Evolutionary conservation across 2,888 invertebrate genomes (phyloP).

Genomic region (Ichneumon xanthorius): DNA sequence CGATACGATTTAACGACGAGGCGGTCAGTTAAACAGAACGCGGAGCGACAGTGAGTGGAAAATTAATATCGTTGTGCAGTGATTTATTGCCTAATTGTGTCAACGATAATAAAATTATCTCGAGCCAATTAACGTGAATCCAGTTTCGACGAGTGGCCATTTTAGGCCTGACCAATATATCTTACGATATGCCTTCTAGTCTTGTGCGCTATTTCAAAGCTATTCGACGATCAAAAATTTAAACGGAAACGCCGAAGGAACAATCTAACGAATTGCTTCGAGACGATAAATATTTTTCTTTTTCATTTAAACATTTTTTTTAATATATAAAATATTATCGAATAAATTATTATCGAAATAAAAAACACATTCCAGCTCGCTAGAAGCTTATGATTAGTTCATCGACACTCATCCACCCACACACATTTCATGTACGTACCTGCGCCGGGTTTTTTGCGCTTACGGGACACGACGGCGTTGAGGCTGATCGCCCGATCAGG

Average conservation of each 20-base stretch:
- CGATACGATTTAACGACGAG: background rate
- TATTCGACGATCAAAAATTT: conserved; percentile 30
- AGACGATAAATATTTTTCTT: background rate
- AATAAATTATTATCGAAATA: conserved; percentile 18
- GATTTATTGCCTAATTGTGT: background rate
- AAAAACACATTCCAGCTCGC: conserved; percentile 52
- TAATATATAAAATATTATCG: background rate
- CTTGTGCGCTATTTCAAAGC: conserved; percentile 55
- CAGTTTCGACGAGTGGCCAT: background rate
- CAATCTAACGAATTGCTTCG: conserved; percentile 20
- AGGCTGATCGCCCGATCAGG: conserved; percentile 74
- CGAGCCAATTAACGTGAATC: background rate
- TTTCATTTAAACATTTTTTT: background rate
- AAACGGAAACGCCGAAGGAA: conserved; percentile 14
- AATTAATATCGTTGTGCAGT: conserved; percentile 8
- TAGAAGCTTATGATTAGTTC: background rate
- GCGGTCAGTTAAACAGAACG: background rate
- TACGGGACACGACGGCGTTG: conserved; percentile 86
- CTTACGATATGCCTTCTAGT: conserved; percentile 24
- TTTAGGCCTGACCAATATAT: conserved; percentile 20
- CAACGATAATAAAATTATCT: background rate
- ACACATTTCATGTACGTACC: conserved; percentile 84
- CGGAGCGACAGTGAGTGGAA: background rate
- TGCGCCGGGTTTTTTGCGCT: conserved; percentile 91
- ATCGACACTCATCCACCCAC: conserved; percentile 22